phyloP scores from a whole-genome alignment of 2,888 invertebrate genomes.

The Glaucopsyche alexis region DNA sequence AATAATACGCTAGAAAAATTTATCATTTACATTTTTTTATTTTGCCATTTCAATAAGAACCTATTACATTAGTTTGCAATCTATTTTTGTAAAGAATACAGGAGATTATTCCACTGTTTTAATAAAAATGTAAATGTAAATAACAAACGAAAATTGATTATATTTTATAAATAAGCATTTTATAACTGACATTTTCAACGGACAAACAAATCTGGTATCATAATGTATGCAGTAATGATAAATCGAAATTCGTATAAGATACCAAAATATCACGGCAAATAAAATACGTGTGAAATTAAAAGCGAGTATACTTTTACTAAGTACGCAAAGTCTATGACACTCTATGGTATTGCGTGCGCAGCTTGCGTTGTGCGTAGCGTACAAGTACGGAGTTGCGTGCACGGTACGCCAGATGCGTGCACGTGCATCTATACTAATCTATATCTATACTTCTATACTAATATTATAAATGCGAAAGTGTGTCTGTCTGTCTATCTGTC shows the following conservation, averaged over 20 bases:
- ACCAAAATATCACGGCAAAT: too few species aligned
- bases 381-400: neutral
- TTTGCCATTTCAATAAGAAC: neutral
- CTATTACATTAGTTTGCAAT: neutral
- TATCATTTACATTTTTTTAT: neutral
- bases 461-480: too few species aligned
- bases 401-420: neutral
- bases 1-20: too few species aligned
- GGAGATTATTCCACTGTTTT: neutral
- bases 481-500: too few species aligned
- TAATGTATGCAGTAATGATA: too few species aligned
- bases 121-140: neutral
- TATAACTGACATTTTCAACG: too few species aligned
- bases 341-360: neutral
- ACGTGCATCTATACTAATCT: too few species aligned
- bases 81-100: constrained; percentile 11
- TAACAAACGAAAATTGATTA: neutral
- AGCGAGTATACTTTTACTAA: neutral
- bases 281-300: neutral
- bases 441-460: too few species aligned
- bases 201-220: too few species aligned
- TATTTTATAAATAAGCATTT: too few species aligned
- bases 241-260: too few species aligned
- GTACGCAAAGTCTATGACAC: neutral
- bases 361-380: neutral